A percentile compares a stretch with the other conserved stretches of the same genome.
These are phyloP conservation scores for Zaprionus obscuricornis DNA, from an alignment of 2,888 invertebrate genomes.

Conservation along the genomic window DNA sequence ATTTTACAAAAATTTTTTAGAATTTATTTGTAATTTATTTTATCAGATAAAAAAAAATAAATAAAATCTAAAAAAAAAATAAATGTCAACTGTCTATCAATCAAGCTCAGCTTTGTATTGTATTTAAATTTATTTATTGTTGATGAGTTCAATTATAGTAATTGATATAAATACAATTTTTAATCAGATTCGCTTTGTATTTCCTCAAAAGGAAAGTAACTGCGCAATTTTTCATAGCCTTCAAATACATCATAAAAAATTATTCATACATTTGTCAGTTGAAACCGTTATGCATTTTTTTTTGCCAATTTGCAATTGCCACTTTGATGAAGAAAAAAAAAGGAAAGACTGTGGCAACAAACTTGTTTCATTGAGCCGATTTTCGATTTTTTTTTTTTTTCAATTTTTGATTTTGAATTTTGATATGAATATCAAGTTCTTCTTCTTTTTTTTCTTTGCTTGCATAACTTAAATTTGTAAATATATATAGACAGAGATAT, in stretches of 20 bases:
- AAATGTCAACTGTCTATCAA: too few relatives aligned
- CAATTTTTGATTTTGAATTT: constrained; percentile 22
- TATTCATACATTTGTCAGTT: too few relatives aligned
- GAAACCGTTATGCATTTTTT: too few relatives aligned
- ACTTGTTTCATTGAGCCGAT: constrained; percentile 47
- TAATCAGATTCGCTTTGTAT: too few relatives aligned
- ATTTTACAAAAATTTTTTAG: not conserved
- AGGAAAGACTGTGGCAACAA: constrained; percentile 66
- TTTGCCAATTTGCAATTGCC: constrained; percentile 12
- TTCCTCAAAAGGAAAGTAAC: too few relatives aligned
- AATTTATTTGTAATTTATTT: too few relatives aligned
- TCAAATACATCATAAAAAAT: constrained; percentile 1
- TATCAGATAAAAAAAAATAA: too few relatives aligned
- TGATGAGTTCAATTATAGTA: not conserved
- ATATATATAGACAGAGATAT: too few relatives aligned
- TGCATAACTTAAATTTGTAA: constrained; percentile 19
- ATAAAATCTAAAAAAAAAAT: too few relatives aligned
- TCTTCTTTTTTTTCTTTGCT: constrained; percentile 40
- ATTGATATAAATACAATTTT: constrained; percentile 10
- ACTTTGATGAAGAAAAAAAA: constrained; percentile 47
- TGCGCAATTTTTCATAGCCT: constrained; percentile 10
- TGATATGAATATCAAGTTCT: constrained; percentile 74
- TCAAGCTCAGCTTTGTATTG: too few relatives aligned
- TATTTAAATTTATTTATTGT: too few relatives aligned
- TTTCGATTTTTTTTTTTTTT: constrained; percentile 17